A percentile compares a stretch with the other conserved stretches of the same genome.
These are phyloP conservation scores for Hartigia nigra DNA, from an alignment of 2,888 invertebrate genomes.

Conservation along the genomic window DNA sequence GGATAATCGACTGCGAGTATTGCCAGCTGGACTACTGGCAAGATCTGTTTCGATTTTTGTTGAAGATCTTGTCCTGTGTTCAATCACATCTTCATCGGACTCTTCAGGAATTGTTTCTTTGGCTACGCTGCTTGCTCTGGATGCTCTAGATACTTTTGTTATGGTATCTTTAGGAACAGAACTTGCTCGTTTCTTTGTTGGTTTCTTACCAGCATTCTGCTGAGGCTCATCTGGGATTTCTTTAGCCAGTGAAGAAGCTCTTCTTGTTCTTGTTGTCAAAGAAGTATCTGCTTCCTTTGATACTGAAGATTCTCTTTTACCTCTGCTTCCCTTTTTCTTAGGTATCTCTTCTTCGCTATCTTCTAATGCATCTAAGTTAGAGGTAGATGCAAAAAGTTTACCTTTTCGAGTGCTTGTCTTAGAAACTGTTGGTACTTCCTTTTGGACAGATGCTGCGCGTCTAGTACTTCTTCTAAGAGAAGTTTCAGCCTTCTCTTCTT, in stretches of 20 bases:
- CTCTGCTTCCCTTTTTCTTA: slow-evolving; percentile 22
- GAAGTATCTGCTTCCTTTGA: slow-evolving; percentile 19
- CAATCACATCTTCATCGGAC: not conserved
- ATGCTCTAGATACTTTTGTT: slow-evolving; percentile 21
- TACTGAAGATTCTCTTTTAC: slow-evolving; percentile 21
- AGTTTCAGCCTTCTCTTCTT: slow-evolving; percentile 16
- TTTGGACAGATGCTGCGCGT: slow-evolving; percentile 43
- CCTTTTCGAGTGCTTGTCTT: slow-evolving; percentile 19
- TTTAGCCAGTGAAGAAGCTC: slow-evolving; percentile 29
- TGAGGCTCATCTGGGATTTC: slow-evolving; percentile 21
- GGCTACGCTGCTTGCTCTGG: slow-evolving; percentile 37
- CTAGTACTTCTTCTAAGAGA: slow-evolving; percentile 43
- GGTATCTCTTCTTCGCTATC: slow-evolving; percentile 25
- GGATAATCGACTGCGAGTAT: slow-evolving; percentile 43
- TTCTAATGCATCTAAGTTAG: slow-evolving; percentile 11
- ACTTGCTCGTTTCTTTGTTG: slow-evolving; percentile 39
- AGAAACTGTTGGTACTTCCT: slow-evolving; percentile 31
- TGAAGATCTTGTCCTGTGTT: slow-evolving; percentile 2
- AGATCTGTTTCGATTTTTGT: slow-evolving; percentile 6
- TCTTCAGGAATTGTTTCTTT: slow-evolving; percentile 43
- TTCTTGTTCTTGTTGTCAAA: slow-evolving; percentile 21
- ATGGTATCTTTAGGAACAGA: slow-evolving; percentile 50
- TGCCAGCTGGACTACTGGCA: slow-evolving; percentile 34
- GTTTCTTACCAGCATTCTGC: not conserved
- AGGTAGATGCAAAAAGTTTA: slow-evolving; percentile 22